phyloP scores from a whole-genome alignment of 1,140 invertebrate genomes.

The Aphelinus certus region DNA sequence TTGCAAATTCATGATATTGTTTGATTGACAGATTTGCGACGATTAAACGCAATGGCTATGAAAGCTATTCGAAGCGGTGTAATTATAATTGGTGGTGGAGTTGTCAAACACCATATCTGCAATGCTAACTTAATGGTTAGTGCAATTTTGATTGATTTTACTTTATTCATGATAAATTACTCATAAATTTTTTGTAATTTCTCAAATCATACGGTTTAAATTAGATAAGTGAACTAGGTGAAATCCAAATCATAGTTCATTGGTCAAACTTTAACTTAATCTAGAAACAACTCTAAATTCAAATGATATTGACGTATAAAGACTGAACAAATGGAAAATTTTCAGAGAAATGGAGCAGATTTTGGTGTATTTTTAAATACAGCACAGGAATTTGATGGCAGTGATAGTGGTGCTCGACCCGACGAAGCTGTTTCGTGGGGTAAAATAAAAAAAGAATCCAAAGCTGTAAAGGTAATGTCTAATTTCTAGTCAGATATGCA shows the following conservation, averaged over 20 bases:
- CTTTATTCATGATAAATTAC: too few relatives aligned
- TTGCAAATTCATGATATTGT: slow-evolving; percentile 1
- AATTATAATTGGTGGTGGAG: slow-evolving; percentile 95
- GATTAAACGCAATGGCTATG: slow-evolving; percentile 95
- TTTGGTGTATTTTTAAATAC: slow-evolving; percentile 97
- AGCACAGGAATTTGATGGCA: slow-evolving; percentile 97
- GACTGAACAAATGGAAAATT: slow-evolving; percentile 1
- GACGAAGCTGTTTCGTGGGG: slow-evolving; percentile 99
- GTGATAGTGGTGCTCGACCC: slow-evolving; percentile 95
- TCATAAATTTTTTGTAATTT: too few relatives aligned
- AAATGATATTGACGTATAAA: neutral
- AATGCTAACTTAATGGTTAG: slow-evolving; percentile 95
- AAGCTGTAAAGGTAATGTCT: slow-evolving; percentile 81
- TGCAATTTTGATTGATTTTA: neutral
- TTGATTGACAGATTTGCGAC: slow-evolving; percentile 76
- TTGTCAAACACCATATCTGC: slow-evolving; percentile 99
- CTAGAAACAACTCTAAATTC: neutral
- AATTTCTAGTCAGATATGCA: neutral
- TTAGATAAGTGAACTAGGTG: too few relatives aligned
- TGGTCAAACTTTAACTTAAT: neutral
- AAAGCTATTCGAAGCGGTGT: slow-evolving; percentile 94
- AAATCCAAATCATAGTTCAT: neutral
- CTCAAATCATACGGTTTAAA: too few relatives aligned
- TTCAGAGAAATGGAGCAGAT: slow-evolving; percentile 95
- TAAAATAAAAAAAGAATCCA: slow-evolving; percentile 85